These are phyloP conservation scores for Stichopus chloronotus DNA, from an alignment of 35 echinoderm and acorn worm species.

Conservation along the genomic window DNA sequence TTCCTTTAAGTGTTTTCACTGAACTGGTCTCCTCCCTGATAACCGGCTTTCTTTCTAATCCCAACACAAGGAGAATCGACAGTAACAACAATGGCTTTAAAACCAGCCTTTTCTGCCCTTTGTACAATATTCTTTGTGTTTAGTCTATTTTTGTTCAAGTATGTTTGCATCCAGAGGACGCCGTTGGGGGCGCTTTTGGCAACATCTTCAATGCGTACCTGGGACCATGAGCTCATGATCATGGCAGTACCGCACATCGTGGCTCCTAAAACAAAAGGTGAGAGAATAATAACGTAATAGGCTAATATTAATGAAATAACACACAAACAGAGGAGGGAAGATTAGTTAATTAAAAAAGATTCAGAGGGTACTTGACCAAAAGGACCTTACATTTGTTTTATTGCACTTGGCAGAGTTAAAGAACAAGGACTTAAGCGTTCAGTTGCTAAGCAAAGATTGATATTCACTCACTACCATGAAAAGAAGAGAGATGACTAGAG, in stretches of 20 bases:
- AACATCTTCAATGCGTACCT: conserved; percentile 67
- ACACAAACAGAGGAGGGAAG: too few relatives aligned
- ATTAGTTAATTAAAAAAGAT: too few relatives aligned
- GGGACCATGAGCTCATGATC: conserved; percentile 49
- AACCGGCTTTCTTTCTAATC: conserved; percentile 20
- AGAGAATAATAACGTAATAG: too few relatives aligned
- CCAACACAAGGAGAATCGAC: conserved; percentile 64
- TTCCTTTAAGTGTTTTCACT: conserved; percentile 25
- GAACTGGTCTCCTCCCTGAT: conserved; percentile 47
- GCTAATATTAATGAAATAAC: too few relatives aligned
- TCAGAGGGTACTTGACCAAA: too few relatives aligned
- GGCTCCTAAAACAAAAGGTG: not conserved
- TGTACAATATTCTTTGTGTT: conserved; percentile 58
- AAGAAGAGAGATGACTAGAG: too few relatives aligned
- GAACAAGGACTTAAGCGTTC: too few relatives aligned
- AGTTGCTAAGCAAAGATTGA: too few relatives aligned
- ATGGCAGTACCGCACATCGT: conserved; percentile 26
- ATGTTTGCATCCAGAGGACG: conserved; percentile 64
- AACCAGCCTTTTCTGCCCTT: conserved; percentile 68
- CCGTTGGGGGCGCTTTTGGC: conserved; percentile 54
- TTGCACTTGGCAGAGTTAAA: too few relatives aligned
- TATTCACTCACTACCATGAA: too few relatives aligned
- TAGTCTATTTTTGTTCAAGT: conserved; percentile 46
- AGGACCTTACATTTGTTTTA: too few relatives aligned
- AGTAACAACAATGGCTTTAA: conserved; percentile 79